A percentile compares a stretch with the other conserved stretches of the same genome.
Conservation (phyloP, 2,888 invertebrate species). For the Meganola albula region DNA sequence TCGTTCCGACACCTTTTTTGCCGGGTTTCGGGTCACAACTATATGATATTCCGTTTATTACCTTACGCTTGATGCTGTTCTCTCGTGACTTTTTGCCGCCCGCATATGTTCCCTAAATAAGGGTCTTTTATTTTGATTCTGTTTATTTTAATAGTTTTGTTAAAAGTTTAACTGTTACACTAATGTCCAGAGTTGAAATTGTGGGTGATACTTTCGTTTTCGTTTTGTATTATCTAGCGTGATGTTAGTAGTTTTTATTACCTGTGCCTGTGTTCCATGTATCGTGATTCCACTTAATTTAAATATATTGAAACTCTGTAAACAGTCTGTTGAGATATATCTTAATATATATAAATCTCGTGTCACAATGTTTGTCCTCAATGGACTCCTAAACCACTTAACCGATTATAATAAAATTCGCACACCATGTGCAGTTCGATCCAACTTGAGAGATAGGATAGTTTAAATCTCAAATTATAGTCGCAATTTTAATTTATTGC, state of each 20-base stretch:
- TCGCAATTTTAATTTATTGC: too few relatives aligned
- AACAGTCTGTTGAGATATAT: too few relatives aligned
- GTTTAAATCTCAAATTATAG: too few relatives aligned
- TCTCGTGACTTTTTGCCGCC: slow-evolving; percentile 49
- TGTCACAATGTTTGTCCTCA: too few relatives aligned
- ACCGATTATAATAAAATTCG: too few relatives aligned
- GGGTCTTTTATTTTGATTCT: slow-evolving; percentile 45
- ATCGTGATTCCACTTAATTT: too few relatives aligned
- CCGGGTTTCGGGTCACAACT: slow-evolving; percentile 40
- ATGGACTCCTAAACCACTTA: too few relatives aligned
- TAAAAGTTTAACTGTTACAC: slow-evolving; percentile 33
- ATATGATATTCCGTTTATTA: slow-evolving; percentile 59
- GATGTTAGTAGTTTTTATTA: background rate
- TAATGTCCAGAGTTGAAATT: slow-evolving; percentile 8
- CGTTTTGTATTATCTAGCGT: slow-evolving; percentile 1
- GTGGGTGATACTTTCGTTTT: slow-evolving; percentile 11
- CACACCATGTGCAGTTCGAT: too few relatives aligned
- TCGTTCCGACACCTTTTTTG: slow-evolving; percentile 39
- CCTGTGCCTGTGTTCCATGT: too few relatives aligned
- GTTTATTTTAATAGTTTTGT: slow-evolving; percentile 38
- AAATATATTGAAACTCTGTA: too few relatives aligned
- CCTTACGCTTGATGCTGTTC: slow-evolving; percentile 34
- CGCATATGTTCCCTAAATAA: slow-evolving; percentile 54
- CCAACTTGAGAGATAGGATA: too few relatives aligned
- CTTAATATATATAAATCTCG: too few relatives aligned